phyloP scores from a whole-genome alignment of 2,888 invertebrate species.

The Pachydiplax longipennis region DNA sequence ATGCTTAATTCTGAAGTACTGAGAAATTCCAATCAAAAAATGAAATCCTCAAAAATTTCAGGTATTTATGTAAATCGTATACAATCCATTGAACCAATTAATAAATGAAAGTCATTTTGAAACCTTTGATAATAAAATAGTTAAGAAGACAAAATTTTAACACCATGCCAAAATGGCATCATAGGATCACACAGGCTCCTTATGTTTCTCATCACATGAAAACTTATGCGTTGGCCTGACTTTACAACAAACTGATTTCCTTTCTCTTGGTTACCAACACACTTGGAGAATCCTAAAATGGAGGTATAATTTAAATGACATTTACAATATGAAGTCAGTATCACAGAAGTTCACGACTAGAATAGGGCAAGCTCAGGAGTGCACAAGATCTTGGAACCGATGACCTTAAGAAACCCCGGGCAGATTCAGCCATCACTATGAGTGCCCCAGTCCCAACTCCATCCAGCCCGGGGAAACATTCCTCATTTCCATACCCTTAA shows the following conservation, averaged over 20 bases:
- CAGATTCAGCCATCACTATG: slow-evolving; percentile 5
- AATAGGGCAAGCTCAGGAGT: slow-evolving; percentile 40
- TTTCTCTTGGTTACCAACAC: background rate
- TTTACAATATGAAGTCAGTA: slow-evolving; percentile 43
- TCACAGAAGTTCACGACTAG: slow-evolving; percentile 44
- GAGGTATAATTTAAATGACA: slow-evolving; percentile 38
- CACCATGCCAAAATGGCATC: slow-evolving; percentile 1
- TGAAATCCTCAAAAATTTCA: background rate
- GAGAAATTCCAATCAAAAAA: slow-evolving; percentile 21
- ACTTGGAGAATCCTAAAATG: slow-evolving; percentile 28
- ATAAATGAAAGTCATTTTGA: slow-evolving; percentile 1
- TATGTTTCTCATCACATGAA: slow-evolving; percentile 4
- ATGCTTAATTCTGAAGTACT: slow-evolving; percentile 33
- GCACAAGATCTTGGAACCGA: slow-evolving; percentile 32
- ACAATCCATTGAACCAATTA: slow-evolving; percentile 22
- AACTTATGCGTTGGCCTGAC: slow-evolving; percentile 25
- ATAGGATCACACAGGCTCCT: slow-evolving; percentile 5
- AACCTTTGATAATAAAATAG: background rate
- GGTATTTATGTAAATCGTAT: slow-evolving; percentile 25
- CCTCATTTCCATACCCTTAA: slow-evolving; percentile 80
- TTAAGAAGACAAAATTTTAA: background rate
- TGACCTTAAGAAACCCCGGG: slow-evolving; percentile 2
- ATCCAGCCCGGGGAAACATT: slow-evolving; percentile 44
- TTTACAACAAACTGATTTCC: background rate
- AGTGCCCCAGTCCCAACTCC: slow-evolving; percentile 34